Evolutionary conservation across 2,113 vertebrate genomes (phyloP).

Genomic region (Hemiscyllium ocellatum): DNA sequence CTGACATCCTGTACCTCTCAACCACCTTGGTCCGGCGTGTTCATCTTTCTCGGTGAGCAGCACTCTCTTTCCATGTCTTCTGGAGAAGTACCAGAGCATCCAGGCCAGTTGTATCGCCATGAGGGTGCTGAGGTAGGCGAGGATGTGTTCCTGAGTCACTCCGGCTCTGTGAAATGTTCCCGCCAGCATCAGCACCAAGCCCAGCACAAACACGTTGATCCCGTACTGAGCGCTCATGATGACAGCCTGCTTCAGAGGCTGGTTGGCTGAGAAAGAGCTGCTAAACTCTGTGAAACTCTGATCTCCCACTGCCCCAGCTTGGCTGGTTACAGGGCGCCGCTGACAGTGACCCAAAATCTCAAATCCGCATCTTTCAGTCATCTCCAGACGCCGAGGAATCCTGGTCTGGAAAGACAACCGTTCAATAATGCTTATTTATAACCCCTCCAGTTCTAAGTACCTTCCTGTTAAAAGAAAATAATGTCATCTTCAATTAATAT

Average conservation of each 20-base stretch:
- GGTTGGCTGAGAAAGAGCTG: conserved; percentile 53
- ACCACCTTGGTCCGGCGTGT: conserved; percentile 80
- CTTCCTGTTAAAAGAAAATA: neutral
- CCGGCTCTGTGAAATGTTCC: conserved; percentile 67
- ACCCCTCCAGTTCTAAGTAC: neutral
- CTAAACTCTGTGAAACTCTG: conserved; percentile 53
- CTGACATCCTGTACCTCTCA: conserved; percentile 66
- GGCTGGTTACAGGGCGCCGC: conserved; percentile 45
- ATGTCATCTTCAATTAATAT: neutral
- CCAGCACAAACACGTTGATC: conserved; percentile 79
- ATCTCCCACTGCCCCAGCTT: conserved; percentile 53
- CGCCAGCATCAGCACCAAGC: conserved; percentile 79
- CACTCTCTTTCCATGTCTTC: conserved; percentile 62
- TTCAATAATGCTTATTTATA: neutral
- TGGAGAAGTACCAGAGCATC: conserved; percentile 90
- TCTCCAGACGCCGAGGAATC: conserved; percentile 36
- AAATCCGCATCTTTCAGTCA: conserved; percentile 57
- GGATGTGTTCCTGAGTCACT: conserved; percentile 68
- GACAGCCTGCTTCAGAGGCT: conserved; percentile 78
- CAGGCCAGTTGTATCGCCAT: conserved; percentile 86
- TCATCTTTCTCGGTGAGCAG: conserved; percentile 68
- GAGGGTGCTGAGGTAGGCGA: conserved; percentile 74
- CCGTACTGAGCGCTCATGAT: conserved; percentile 89
- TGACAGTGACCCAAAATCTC: conserved; percentile 59
- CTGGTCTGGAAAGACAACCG: neutral